Base-by-base conservation (phyloP, 2,113 vertebrate genomes). In the Datnioides undecimradiatus region DNA sequence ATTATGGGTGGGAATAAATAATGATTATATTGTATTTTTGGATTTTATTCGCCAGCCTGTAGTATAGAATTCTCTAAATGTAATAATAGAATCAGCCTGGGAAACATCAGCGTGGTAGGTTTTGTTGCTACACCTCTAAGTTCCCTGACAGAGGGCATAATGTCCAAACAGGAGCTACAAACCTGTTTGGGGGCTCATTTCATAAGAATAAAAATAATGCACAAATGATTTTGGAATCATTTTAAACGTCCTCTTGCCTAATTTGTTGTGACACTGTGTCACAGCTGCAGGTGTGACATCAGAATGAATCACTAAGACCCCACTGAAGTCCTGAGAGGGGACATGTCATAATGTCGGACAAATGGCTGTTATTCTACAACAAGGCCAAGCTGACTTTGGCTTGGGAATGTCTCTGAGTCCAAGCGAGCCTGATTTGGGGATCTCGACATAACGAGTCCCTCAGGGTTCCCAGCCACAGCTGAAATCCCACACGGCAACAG, bases 401-500 rank as follows among this genome's bases (percentile, higher is more conserved):
- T 76, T 73, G 70, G 80, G 69, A 79, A 77, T 64, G 38, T 79
- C 55, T 63, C 55, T 48, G 31, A 59, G 59, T 34, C 29, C 69
- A 74, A 62, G 52, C 7, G 4, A 16, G 51, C 49, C 59, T 73
- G 78, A 73, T 81, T 64, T 69, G 76, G 76, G 73, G 71, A 72
- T 66, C 59, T 75, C 0, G 17, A 40, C 45, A 64, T 83, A 81
- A 87, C 5, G 36, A 82, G 55, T 81, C 85, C 80, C 84, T 64
- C 36, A 67, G 84, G 69, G 57, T 83, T 63, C 16, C 65, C 67
- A 63, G 73, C 27, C 40, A 36, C 72, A 75, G 73, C 74, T 87
- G 75, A 84, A 87, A 82, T 89, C 80, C 83, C 54, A 57, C 80
- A 63, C 38, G 54, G 68, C 63, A 83, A 83, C 75, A 49, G 43